Evolutionary conservation across 2,797 vertebrate species (phyloP).

Genomic region (Salmo trutta): DNA sequence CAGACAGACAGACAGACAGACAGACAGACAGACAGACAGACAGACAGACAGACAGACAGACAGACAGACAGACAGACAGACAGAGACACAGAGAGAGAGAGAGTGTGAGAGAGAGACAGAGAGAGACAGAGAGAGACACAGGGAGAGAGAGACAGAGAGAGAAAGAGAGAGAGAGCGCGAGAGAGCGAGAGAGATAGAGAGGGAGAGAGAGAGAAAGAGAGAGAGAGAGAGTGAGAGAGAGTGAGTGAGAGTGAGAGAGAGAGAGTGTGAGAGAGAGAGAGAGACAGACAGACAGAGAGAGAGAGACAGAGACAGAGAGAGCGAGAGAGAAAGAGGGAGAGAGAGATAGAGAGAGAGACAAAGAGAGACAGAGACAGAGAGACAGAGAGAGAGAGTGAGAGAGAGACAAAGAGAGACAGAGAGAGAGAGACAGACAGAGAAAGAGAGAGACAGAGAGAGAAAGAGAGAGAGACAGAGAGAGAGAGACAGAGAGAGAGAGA

Average conservation of each 20-base stretch:
- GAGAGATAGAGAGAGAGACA: background rate
- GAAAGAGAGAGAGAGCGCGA: constrained; percentile 10
- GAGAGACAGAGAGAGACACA: constrained; percentile 7
- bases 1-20: background rate
- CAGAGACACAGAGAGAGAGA: background rate
- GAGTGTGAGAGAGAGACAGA: constrained; percentile 20
- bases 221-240: background rate
- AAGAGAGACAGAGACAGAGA: constrained; percentile 1
- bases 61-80: background rate
- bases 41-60: no score
- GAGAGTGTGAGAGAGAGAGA: background rate
- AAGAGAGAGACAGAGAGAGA: background rate
- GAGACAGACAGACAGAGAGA: background rate
- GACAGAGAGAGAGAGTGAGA: background rate
- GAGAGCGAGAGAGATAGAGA: background rate
- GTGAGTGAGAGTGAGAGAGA: constrained; percentile 5
- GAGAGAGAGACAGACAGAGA: background rate
- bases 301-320: constrained; percentile 25
- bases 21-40: background rate
- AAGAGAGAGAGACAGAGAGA: constrained; percentile 5
- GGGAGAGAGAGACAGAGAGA: background rate
- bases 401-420: background rate
- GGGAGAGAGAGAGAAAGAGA: background rate
- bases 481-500: background rate
- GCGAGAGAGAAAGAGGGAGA: background rate